Conservation (phyloP, 1,140 invertebrate species). For the Diorhabda elongata region DNA sequence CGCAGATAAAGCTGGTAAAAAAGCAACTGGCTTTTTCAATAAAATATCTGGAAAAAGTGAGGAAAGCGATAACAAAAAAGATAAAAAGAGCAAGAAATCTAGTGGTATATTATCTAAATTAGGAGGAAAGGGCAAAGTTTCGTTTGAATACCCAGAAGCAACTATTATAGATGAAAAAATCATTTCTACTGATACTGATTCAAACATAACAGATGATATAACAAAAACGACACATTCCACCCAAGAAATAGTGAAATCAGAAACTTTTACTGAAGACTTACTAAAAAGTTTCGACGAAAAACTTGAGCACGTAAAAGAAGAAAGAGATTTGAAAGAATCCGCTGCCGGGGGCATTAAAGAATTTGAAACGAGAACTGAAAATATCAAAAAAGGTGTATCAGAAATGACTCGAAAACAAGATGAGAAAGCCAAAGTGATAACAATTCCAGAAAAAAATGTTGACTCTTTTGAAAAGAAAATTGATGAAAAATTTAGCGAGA, state of each 20-base stretch:
- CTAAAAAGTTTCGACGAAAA: slow-evolving; percentile 28
- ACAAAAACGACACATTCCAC: not conserved
- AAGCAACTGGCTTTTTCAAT: slow-evolving; percentile 5
- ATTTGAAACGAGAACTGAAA: slow-evolving; percentile 7
- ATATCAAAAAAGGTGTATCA: slow-evolving; percentile 3
- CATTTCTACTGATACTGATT: not conserved
- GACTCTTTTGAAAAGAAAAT: slow-evolving; percentile 24
- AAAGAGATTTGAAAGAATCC: not conserved
- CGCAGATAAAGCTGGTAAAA: slow-evolving; percentile 7
- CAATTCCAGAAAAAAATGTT: slow-evolving; percentile 8
- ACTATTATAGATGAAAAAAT: not conserved
- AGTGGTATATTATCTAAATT: slow-evolving; percentile 20
- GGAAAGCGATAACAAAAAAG: not conserved
- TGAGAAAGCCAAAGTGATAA: not conserved
- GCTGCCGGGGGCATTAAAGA: not conserved
- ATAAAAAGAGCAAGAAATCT: slow-evolving; percentile 16
- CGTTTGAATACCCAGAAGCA: not conserved
- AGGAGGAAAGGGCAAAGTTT: slow-evolving; percentile 13
- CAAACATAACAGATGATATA: not conserved
- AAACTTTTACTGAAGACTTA: slow-evolving; percentile 24
- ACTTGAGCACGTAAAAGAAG: slow-evolving; percentile 25
- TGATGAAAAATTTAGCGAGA: slow-evolving; percentile 27
- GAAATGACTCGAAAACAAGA: slow-evolving; percentile 2
- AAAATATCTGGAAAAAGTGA: slow-evolving; percentile 1
- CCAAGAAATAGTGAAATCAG: not conserved